Base-by-base conservation (phyloP, 2,113 vertebrate species). In the Eubucco bourcierii region DNA sequence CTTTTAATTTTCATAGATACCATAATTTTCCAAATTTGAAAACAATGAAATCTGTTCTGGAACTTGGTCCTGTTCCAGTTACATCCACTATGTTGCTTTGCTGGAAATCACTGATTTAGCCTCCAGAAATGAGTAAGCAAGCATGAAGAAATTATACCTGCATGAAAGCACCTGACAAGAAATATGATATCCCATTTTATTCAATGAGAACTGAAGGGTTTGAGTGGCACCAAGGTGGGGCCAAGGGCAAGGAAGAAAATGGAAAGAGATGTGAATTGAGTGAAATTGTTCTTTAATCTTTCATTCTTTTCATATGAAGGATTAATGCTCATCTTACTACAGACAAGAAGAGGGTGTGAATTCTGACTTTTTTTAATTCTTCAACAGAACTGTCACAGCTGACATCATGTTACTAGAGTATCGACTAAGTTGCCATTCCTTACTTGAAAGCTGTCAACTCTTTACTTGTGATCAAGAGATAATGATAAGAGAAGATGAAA, bases 111-210 rank as follows among this genome's bases (percentile, higher is more conserved):
- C 37, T 61, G 71, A 52, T 85, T 83, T 84, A 72, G 63, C 39
- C 71, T 92, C 64, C 55, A 70, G 66, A 82, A 39, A 84, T 63
- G 28, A 89, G 67, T 82, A 81, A 82, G n/a, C n/a, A 75, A 82
- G 64, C 33, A 65, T 70, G 61, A 89, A 90, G 55, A 84, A 92
- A 87, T 78, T 90, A 87, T 33, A 77, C 46, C 46, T 80, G 23
- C 59, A 82, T 79, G 78, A 90, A 90, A 92, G 50, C 27, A 92
- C 55, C 70, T 60, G 63, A 87, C 34, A 87, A 84, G 67, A 73
- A 94, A 63, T 52, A 59, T 39, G 27, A 89, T 53, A 76, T 58
- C n/a, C 34, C 76, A 12, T 77, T 90, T 84, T 78, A 80, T 66
- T 90, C 27, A 89, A 55, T 73, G 52, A 87, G 84, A 91, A 73